These are phyloP conservation scores for Leptopilina myrica DNA, from an alignment of 2,888 invertebrate genomes.

Conservation along the genomic window DNA sequence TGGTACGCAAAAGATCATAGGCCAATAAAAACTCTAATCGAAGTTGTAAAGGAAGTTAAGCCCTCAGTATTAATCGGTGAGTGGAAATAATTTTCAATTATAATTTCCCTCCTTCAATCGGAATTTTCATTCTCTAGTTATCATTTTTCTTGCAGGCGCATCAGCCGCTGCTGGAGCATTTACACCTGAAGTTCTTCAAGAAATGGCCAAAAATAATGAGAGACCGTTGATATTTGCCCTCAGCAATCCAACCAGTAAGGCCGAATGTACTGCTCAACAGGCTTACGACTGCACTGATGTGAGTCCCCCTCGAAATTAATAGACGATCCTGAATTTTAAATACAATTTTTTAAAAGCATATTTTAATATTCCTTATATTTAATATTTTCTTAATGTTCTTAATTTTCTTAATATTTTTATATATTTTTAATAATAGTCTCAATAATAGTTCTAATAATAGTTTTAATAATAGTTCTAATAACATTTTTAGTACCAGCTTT, in stretches of 20 bases:
- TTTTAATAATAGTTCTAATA: too few relatives aligned
- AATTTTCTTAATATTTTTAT: too few relatives aligned
- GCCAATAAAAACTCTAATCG: slow-evolving; percentile 86
- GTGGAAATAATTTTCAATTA: slow-evolving; percentile 57
- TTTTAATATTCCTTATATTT: too few relatives aligned
- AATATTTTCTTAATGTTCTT: too few relatives aligned
- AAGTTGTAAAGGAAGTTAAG: slow-evolving; percentile 89
- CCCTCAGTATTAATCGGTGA: slow-evolving; percentile 93
- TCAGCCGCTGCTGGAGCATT: slow-evolving; percentile 95
- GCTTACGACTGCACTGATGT: slow-evolving; percentile 95
- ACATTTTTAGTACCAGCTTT: too few relatives aligned
- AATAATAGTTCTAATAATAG: too few relatives aligned
- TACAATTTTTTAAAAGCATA: too few relatives aligned
- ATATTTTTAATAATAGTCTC: too few relatives aligned
- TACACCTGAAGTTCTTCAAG: slow-evolving; percentile 88
- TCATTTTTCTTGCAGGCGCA: slow-evolving; percentile 82
- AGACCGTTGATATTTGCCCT: slow-evolving; percentile 97
- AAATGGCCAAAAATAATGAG: slow-evolving; percentile 92
- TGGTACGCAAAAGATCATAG: slow-evolving; percentile 88
- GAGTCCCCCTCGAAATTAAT: slow-evolving; percentile 60
- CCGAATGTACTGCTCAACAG: slow-evolving; percentile 98
- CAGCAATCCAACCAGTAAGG: slow-evolving; percentile 98
- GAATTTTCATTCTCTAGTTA: background rate
- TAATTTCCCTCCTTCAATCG: background rate
- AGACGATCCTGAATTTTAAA: too few relatives aligned